phyloP scores from a whole-genome alignment of 2,888 invertebrate genomes.

The Rhorus exstirpatorius region DNA sequence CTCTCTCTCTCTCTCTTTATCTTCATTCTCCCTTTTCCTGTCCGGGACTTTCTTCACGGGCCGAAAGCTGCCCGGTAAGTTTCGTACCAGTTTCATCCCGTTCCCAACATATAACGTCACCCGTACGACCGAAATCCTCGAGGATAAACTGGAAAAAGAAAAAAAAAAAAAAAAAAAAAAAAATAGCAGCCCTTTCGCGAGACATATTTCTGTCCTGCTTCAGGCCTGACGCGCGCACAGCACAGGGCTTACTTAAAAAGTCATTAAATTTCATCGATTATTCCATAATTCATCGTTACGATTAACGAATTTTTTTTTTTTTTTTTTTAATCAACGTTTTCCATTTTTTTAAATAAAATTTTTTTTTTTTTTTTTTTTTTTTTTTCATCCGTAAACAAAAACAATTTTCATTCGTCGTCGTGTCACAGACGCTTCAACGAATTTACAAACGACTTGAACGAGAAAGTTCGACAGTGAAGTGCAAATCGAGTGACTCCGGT shows the following conservation, averaged over 20 bases:
- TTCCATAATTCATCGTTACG: neutral
- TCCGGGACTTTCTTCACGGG: constrained; percentile 74
- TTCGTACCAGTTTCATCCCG: constrained; percentile 72
- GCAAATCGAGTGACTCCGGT: too few relatives aligned
- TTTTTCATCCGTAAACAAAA: too few relatives aligned
- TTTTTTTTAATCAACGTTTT: neutral
- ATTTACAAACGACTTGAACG: too few relatives aligned
- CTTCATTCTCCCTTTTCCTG: constrained; percentile 69
- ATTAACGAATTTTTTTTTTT: neutral
- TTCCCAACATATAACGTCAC: constrained; percentile 66
- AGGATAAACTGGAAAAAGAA: constrained; percentile 28
- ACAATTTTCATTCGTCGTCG: too few relatives aligned
- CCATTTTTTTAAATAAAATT: constrained; percentile 3
- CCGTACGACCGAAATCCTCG: constrained; percentile 33
- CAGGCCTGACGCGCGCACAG: too few relatives aligned
- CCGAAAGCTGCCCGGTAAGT: constrained; percentile 78
- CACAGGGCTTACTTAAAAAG: neutral
- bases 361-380: neutral
- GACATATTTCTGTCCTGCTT: too few relatives aligned
- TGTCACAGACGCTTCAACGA: too few relatives aligned
- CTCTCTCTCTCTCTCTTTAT: constrained; percentile 66
- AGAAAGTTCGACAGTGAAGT: too few relatives aligned
- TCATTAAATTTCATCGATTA: constrained; percentile 4
- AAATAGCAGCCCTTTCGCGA: too few relatives aligned
- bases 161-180: constrained; percentile 25